phyloP scores from a whole-genome alignment of 2,797 vertebrate species.

The Tarsius wallacei region DNA sequence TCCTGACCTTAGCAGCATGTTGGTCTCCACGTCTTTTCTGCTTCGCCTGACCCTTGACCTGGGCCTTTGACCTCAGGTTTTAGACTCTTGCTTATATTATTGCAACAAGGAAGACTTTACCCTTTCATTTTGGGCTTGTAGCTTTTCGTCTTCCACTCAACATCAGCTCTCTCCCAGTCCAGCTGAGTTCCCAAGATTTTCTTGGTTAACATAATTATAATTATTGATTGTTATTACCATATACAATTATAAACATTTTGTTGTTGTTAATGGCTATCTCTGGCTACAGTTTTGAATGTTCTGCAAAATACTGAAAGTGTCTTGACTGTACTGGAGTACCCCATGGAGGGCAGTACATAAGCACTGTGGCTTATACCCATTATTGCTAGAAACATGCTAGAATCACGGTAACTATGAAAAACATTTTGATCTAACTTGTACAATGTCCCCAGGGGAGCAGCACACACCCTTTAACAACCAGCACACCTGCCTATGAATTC shows the following conservation, averaged over 20 bases:
- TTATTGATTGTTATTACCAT: background rate
- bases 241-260: background rate
- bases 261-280: background rate
- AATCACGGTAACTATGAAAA: background rate
- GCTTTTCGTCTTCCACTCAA: background rate
- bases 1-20: accelerated
- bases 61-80: background rate
- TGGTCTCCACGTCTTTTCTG: background rate
- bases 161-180: background rate
- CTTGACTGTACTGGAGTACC: background rate
- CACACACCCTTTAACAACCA: no score
- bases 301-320: background rate
- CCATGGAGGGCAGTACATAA: background rate
- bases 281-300: background rate
- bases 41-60: no score
- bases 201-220: background rate
- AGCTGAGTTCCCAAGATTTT: background rate
- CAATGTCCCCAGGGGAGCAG: background rate
- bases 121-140: background rate
- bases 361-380: background rate
- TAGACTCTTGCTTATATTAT: background rate
- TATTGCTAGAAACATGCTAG: background rate
- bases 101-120: background rate
- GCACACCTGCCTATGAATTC: background rate
- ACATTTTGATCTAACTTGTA: background rate